A percentile compares a stretch with the other conserved stretches of the same genome.
Conservation (phyloP, 2,113 vertebrate species). For the Dasyurus viverrinus region DNA sequence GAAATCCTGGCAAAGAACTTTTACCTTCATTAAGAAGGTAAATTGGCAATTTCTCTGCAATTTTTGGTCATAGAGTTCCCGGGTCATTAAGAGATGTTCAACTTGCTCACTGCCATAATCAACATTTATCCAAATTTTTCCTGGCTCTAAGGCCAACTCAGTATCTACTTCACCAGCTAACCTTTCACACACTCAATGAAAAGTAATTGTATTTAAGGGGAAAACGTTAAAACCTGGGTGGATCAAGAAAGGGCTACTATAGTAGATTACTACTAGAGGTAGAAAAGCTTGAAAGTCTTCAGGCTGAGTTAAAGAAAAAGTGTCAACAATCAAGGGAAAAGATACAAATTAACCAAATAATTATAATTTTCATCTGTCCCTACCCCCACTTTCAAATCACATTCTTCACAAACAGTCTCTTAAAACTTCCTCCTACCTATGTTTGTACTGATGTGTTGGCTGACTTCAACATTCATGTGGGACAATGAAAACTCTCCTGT, state of each 20-base stretch:
- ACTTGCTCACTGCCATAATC: neutral
- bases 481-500: constrained; percentile 72
- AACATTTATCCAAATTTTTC: neutral
- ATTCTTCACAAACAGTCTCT: neutral
- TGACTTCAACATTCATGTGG: constrained; percentile 60
- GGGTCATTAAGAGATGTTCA: neutral
- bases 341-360: constrained; percentile 25
- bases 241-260: neutral
- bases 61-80: neutral
- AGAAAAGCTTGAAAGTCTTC: neutral
- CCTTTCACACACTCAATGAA: neutral
- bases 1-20: too few relatives aligned
- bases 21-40: neutral
- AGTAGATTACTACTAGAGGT: neutral
- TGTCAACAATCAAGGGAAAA: constrained; percentile 26
- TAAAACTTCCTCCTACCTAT: constrained; percentile 20
- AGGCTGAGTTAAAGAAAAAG: neutral
- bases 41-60: neutral
- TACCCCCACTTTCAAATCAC: neutral
- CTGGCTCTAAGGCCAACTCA: neutral
- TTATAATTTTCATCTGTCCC: neutral
- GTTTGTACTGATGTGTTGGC: constrained; percentile 47
- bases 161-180: neutral
- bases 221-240: neutral
- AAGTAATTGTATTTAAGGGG: neutral